A percentile compares a stretch with the other conserved stretches of the same genome.
phyloP scores from a whole-genome alignment of 2,797 vertebrate species.

The Pantherophis vulpinus region DNA sequence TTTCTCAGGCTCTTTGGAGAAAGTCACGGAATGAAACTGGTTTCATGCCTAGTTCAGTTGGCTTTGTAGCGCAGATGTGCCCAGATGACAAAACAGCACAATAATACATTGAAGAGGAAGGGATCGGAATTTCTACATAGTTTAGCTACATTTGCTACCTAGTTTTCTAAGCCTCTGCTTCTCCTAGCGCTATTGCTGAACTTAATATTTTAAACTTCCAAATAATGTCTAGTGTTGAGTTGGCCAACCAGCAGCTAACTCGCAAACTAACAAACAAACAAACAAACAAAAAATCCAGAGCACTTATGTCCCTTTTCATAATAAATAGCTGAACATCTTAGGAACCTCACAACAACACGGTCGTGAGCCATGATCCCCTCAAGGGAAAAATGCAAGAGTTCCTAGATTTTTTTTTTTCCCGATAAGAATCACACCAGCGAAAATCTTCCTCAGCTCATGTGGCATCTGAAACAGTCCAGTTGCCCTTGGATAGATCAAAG shows the following conservation, averaged over 20 bases:
- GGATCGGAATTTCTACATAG: background rate
- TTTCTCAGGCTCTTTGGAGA: background rate
- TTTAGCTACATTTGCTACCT: constrained; percentile 47
- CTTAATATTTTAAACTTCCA: constrained; percentile 66
- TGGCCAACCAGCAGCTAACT: constrained; percentile 89
- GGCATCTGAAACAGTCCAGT: constrained; percentile 29
- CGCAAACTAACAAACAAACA: constrained; percentile 51
- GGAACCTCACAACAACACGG: constrained; percentile 53
- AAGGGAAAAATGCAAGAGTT: constrained; percentile 37
- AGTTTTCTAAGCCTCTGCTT: constrained; percentile 52
- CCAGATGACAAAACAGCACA: background rate
- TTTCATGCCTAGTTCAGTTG: background rate
- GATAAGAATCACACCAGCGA: constrained; percentile 9
- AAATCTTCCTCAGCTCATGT: constrained; percentile 1
- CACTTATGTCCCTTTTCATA: background rate
- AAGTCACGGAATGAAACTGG: background rate
- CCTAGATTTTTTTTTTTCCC: constrained; percentile 18
- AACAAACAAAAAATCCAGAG: constrained; percentile 27
- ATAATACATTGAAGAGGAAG: background rate
- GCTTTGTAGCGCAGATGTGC: background rate
- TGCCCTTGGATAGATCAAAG: background rate
- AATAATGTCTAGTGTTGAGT: constrained; percentile 69
- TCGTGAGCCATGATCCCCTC: constrained; percentile 34
- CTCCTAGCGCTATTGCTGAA: constrained; percentile 60
- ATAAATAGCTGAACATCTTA: constrained; percentile 39